Evolutionary conservation across 2,797 vertebrate genomes (phyloP).

Genomic region (Halcyon smyrnensis): DNA sequence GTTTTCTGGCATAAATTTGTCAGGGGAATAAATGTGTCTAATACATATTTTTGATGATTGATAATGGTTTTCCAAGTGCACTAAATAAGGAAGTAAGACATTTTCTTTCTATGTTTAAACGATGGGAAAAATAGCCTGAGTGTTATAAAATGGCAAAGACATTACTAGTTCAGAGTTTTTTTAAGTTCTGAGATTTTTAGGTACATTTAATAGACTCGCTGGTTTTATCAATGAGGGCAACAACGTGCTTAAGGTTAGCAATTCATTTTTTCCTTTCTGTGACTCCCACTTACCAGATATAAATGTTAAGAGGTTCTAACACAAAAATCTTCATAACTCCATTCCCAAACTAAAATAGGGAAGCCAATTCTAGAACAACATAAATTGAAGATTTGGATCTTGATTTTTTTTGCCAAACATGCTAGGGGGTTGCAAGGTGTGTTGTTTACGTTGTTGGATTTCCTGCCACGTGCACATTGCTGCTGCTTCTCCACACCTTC

Average conservation of each 20-base stretch:
- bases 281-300: neutral
- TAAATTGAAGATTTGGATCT: neutral
- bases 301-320: neutral
- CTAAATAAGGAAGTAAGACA: slow-evolving; percentile 58
- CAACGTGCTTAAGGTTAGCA: neutral
- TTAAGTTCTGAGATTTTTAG: neutral
- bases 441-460: neutral
- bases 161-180: neutral
- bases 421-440: neutral
- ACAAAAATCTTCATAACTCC: neutral
- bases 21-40: slow-evolving; percentile 67
- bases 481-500: neutral
- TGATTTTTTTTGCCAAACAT: neutral
- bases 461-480: neutral
- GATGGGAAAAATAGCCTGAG: slow-evolving; percentile 44
- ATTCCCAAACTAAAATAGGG: neutral
- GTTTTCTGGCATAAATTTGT: slow-evolving; percentile 66
- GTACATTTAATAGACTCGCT: neutral
- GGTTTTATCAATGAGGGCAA: neutral
- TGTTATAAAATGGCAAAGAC: slow-evolving; percentile 3
- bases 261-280: accelerated
- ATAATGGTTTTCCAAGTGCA: slow-evolving; percentile 60
- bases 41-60: slow-evolving; percentile 70
- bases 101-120: slow-evolving; percentile 63
- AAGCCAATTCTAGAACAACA: neutral